phyloP scores from a whole-genome alignment of 2,888 invertebrate species.

The Himalopsyche japonica region DNA sequence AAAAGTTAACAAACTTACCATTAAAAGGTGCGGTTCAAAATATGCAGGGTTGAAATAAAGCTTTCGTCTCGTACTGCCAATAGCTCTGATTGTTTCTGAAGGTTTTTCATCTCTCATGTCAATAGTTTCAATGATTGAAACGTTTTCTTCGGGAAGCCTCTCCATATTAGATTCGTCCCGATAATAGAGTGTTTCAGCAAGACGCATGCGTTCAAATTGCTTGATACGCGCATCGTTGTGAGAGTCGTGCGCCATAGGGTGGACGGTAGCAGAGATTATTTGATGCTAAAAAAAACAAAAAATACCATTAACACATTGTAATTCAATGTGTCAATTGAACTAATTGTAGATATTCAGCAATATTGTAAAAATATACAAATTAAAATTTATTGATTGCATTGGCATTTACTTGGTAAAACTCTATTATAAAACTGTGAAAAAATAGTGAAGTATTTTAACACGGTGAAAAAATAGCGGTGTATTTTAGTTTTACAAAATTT shows the following conservation, averaged over 20 bases:
- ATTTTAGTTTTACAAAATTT: too few relatives aligned
- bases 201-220: conserved; percentile 44
- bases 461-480: too few relatives aligned
- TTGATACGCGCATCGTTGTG: conserved; percentile 47
- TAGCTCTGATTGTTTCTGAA: conserved; percentile 63
- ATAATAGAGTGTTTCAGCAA: conserved; percentile 43
- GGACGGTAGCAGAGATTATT: conserved; percentile 73
- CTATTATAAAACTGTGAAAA: too few relatives aligned
- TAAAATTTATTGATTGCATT: too few relatives aligned
- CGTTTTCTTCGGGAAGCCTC: conserved; percentile 80
- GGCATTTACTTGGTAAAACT: too few relatives aligned
- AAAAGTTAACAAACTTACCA: conserved; percentile 65
- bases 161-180: conserved; percentile 67
- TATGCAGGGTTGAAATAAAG: conserved; percentile 90
- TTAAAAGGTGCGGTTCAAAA: conserved; percentile 83
- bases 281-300: conserved; percentile 49
- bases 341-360: too few relatives aligned
- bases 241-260: conserved; percentile 55
- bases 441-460: too few relatives aligned
- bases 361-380: too few relatives aligned
- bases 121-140: conserved; percentile 81
- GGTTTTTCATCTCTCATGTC: conserved; percentile 67
- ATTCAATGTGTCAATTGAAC: too few relatives aligned
- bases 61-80: conserved; percentile 75
- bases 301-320: too few relatives aligned